Evolutionary conservation across 2,797 vertebrate genomes (phyloP), one percentile per base, ranked within the genome.

Genomic region (Clangula hyemalis): DNA sequence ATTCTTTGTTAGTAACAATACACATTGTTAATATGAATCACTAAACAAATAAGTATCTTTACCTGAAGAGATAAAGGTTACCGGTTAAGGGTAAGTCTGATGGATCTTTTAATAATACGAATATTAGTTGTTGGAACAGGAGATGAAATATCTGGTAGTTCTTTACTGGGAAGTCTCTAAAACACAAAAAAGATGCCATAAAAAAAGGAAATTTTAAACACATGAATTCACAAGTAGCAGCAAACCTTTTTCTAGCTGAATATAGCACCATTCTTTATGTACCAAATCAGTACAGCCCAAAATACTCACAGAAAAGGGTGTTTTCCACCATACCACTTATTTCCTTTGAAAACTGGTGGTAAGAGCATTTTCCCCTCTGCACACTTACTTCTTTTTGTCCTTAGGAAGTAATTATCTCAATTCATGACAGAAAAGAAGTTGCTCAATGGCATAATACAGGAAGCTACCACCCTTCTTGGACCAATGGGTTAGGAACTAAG

Each of bases 81-180:
- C 96, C 98, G 98, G 91, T 99, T 99, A 89, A 99, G 99, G 45
- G 99, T 99, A 95, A 99, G 98, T 96, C 99, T 99, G 96, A 99
- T 99, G 88, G 99, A 99, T 96, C 99, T 99, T 96, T 99, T 99
- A 91, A 99, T 98, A 36, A 99, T 98, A 41, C 99, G 98, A 87
- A 99, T 97, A 93, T 98, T 99, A 95, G 98, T 99, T 94, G 98
- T 98, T 76, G 99, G 99, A 86, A 99, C 97, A 49, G 99, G 99
- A 49, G 99, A 99, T 47, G 99, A 99, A 69, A 98, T 98, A 92
- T 99, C 99, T 74, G 99, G 99, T 83, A 99, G 98, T 97, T 99
- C 99, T 98, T 99, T 99, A 97, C 99, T 99, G 94, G 99, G 98
- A 96, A 99, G 98, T 98, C 99, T 98, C 99, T 99, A 93, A 17